Evolutionary conservation across 1,140 invertebrate species (phyloP), one percentile per base, ranked within the genome.

Genomic region (Heterodera schachtii): DNA sequence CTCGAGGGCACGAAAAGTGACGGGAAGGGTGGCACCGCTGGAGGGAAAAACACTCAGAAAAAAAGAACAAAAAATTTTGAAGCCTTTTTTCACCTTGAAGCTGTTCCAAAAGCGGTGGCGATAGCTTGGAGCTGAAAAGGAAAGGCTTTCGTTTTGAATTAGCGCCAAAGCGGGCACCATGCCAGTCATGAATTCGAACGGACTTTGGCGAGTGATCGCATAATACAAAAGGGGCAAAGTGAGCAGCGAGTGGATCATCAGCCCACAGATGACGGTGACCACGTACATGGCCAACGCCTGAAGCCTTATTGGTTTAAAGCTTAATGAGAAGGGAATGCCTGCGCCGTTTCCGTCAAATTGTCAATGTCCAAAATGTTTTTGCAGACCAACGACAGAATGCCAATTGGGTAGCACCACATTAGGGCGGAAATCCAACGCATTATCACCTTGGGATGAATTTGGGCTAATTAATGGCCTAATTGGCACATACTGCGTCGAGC

Each of bases 21-120:
- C 93, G 57, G 96, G 96, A 71, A 98, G 92, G 52, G 96, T 96
- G 64, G 96, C 96, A 85, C 96, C 94, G 90, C 95, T 97, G 79
- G 79, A 81, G 57, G 57, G 4, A 19, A 5, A 64, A 64, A 16
- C 57, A 19, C 4, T 3, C 13, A 3, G 19, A 1, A 5, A 44
- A 77, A 8, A 16, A 6, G 19, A 13, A 9, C 52, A 19, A 31
- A 31, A 16, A 70, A 47, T 76, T n/a, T 78, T 43, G 8, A 41
- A 21, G 43, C 49, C 21, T 21, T 21, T 0, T 13, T 52, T 41
- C 2, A 84, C 83, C 83, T 84, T 31, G 49, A 86, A 60, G 94
- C 94, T 71, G 95, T 97, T 88, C 95, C 95, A 90, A 96, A 97
- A 49, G 95, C 95, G 0, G 95, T 96, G 11, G 94, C 94, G 89